Conservation (phyloP, 1,140 invertebrate genomes). For the Laodelphax striatellus region DNA sequence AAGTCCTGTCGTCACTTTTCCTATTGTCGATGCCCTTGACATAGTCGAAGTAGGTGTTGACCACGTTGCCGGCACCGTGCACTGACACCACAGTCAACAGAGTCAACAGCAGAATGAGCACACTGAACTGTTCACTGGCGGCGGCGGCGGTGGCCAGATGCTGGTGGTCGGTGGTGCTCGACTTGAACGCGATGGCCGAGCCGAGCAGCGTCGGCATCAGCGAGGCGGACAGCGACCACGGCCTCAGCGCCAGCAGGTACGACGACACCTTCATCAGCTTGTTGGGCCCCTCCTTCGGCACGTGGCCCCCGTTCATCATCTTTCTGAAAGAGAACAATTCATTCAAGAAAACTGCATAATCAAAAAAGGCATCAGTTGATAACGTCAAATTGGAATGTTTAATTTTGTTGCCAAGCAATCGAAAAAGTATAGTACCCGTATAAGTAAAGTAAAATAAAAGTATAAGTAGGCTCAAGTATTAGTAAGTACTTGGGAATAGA, state of each 20-base stretch:
- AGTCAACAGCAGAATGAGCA: conserved; percentile 66
- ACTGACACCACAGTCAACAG: conserved; percentile 78
- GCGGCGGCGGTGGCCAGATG: conserved; percentile 32
- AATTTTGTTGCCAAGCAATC: too few relatives aligned
- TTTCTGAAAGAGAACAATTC: conserved; percentile 15
- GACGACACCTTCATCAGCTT: conserved; percentile 46
- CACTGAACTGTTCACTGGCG: conserved; percentile 56
- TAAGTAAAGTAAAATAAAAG: too few relatives aligned
- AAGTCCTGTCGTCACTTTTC: conserved; percentile 82
- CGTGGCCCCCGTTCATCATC: conserved; percentile 13
- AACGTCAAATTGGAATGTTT: too few relatives aligned
- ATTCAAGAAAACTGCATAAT: too few relatives aligned
- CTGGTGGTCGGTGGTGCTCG: too few relatives aligned
- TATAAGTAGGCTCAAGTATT: too few relatives aligned
- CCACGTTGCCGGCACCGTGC: conserved; percentile 91
- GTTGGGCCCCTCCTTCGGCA: neutral
- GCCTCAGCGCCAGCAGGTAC: conserved; percentile 73
- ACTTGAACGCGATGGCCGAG: conserved; percentile 72
- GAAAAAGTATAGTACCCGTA: too few relatives aligned
- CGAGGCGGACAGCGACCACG: conserved; percentile 87
- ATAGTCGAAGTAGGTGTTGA: conserved; percentile 93
- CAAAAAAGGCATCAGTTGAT: too few relatives aligned
- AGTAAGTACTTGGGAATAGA: too few relatives aligned
- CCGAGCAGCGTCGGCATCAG: conserved; percentile 81
- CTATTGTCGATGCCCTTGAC: conserved; percentile 85